phyloP scores from a whole-genome alignment of 2,797 vertebrate species.

The Pachyuromys duprasi region DNA sequence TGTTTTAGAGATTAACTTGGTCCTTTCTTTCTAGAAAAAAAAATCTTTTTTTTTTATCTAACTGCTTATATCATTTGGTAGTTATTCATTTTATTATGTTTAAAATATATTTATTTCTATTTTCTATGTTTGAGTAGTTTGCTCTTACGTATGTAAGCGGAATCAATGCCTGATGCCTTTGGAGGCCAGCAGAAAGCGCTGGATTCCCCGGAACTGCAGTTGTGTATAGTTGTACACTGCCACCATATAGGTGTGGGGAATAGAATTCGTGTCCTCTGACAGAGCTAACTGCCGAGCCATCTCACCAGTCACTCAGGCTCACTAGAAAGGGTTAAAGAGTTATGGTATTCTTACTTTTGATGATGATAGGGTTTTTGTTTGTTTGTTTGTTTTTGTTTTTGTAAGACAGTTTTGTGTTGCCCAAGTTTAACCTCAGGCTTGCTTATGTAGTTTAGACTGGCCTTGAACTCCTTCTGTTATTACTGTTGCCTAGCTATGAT shows the following conservation, averaged over 20 bases:
- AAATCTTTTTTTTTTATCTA: background rate
- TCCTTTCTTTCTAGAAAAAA: background rate
- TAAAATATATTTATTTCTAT: background rate
- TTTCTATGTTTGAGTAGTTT: background rate
- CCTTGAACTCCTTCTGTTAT: background rate
- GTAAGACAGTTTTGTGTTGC: background rate
- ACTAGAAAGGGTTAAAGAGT: background rate
- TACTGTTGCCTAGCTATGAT: background rate
- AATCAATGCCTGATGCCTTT: background rate
- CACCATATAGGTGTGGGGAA: no score
- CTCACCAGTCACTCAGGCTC: background rate
- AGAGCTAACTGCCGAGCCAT: background rate
- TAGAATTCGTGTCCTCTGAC: background rate
- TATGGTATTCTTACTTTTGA: background rate
- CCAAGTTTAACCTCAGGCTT: background rate
- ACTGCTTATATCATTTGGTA: conserved; percentile 19
- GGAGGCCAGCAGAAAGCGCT: background rate
- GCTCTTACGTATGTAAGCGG: background rate
- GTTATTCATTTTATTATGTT: conserved; percentile 34
- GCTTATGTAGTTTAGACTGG: background rate
- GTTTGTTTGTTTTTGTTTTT: background rate
- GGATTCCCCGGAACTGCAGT: background rate
- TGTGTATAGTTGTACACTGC: background rate
- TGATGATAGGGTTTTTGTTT: background rate
- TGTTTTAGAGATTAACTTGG: conserved; percentile 31